A percentile compares a stretch with the other conserved stretches of the same genome.
Conservation (phyloP, 2,113 vertebrate genomes). For the Anguilla rostrata region DNA sequence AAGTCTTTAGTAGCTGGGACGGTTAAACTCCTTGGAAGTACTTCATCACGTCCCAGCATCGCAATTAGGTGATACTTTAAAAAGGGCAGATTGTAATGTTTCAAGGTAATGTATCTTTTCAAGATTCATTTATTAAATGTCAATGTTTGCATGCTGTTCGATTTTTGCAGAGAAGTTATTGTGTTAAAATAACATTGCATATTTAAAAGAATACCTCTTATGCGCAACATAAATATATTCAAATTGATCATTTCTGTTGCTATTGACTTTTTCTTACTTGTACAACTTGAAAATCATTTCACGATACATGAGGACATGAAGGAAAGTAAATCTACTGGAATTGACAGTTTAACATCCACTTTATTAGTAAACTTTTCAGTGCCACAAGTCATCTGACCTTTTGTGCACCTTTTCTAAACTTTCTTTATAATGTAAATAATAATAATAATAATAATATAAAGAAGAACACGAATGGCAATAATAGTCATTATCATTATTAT, state of each 20-base stretch:
- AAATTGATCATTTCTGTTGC: not conserved
- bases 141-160: not conserved
- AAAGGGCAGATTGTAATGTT: not conserved
- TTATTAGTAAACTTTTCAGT: not conserved
- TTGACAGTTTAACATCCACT: slow-evolving; percentile 29
- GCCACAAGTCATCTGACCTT: not conserved
- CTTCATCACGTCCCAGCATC: not conserved
- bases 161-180: not conserved
- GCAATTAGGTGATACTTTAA: not conserved
- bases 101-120: not conserved
- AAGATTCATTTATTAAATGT: not conserved
- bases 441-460: not conserved
- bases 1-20: not conserved
- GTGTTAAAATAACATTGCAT: not conserved
- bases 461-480: not conserved
- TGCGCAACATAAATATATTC: not conserved
- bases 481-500: not conserved
- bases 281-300: not conserved
- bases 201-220: not conserved
- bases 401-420: not conserved
- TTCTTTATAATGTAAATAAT: not conserved
- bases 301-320: not conserved
- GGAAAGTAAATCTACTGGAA: slow-evolving; percentile 11
- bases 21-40: not conserved
- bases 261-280: not conserved